Percentiles rank a stretch among this genome's conserved stretches.
phyloP scores from a whole-genome alignment of 2,113 vertebrate genomes.

The Indri indri region DNA sequence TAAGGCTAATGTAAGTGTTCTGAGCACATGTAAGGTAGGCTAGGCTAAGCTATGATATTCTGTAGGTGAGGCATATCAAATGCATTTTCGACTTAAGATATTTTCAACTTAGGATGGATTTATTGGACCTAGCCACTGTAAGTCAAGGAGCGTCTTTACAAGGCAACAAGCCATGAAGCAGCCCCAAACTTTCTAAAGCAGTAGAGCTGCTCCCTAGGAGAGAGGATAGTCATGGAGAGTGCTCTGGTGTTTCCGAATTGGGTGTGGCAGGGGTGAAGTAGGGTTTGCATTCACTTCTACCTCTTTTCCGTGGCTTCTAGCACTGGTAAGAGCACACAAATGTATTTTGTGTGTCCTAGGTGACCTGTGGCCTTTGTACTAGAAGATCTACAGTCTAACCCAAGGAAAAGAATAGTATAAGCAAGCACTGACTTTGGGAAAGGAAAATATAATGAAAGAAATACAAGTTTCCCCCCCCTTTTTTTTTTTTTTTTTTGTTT shows the following conservation, averaged over 20 bases:
- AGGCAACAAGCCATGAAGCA: not conserved
- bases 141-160: not conserved
- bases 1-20: not conserved
- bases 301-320: not conserved
- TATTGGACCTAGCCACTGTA: not conserved
- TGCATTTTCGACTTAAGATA: not conserved
- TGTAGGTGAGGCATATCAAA: not conserved
- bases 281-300: not conserved
- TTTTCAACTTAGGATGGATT: not conserved
- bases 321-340: not conserved
- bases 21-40: not conserved
- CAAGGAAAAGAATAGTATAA: not conserved
- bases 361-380: not conserved
- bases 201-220: not conserved
- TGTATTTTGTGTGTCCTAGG: not conserved
- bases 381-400: not conserved
- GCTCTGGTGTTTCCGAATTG: not conserved
- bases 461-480: not conserved
- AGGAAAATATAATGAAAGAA: not conserved
- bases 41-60: not conserved
- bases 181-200: not conserved
- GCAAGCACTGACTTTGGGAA: not conserved
- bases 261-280: not conserved
- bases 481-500: no score
- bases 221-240: not conserved